Base-by-base conservation (phyloP, 2,797 vertebrate species). In the Lates japonicus region DNA sequence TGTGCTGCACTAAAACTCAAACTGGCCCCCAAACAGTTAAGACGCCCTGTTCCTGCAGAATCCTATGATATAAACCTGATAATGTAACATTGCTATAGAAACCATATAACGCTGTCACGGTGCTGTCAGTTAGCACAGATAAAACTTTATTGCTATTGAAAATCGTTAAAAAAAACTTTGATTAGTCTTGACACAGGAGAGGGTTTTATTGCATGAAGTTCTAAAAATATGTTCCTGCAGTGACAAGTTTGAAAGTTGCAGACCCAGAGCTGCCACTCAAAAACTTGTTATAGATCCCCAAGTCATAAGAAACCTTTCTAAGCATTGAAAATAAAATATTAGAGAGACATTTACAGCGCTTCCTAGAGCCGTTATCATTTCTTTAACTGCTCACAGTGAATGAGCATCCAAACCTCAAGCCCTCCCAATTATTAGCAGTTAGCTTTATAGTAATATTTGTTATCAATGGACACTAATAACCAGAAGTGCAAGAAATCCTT, bases 281-380 rank as follows among this genome's bases (percentile, higher is more conserved):
- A 29, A 55, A 51, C 55, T 61, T 58, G 14, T 55, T 73, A 70
- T 70, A 33, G 72, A 73, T 78, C 60, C 54, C 35, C 0, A 6
- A 72, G 58, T 74, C 72, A 41, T 17, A 59, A 59, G 31, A 76
- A 74, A 77, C 13, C 17, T 39, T 17, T 61, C 46, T 41, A 9
- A n/a, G 29, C 33, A 46, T 5, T 29, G 33, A 52, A 41, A 61
- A 55, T 75, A 0, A 67, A 76, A 64, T 59, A 44, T 17, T 17
- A 62, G 41, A 69, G n/a, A 22, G 16, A 19, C 35, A 29, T 48
- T 67, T 11, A 84, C 16, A 13, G 25, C 46, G 31, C 69, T 29
- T 83, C 39, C 7, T 29, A 54, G 39, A 55, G 49, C 42, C 1
- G 5, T 76, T 46, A 13, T 3, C 11, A 19, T 20, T 22, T 74